Evolutionary conservation across 1,140 invertebrate genomes (phyloP), one percentile per base, ranked within the genome.

Genomic region (Lamellibrachia luymesi): DNA sequence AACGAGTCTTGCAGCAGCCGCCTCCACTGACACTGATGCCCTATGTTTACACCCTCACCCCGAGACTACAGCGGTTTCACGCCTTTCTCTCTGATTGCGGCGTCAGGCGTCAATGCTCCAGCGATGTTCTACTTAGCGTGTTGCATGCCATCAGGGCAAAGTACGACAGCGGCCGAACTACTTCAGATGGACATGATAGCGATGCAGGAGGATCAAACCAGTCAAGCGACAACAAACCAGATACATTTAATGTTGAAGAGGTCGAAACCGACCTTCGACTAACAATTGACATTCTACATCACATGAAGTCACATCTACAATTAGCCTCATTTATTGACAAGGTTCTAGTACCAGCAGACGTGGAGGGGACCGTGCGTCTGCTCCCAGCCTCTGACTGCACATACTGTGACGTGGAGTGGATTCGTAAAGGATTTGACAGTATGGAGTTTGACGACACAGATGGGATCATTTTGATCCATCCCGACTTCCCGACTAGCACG

Each of bases 61-160:
- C 13, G 17, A 64, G 92, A 80, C 50, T 95, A 90, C 38, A 51
- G 25, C 64, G 92, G n/a, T 94, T 92, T 8, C 56, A 94, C 93
- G 1, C 95, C 95, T 8, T 95, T 95, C 25, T 95, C 95, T 92
- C 90, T 95, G 25, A 95, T 95, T 50, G 93, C 93, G 50, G 92
- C 25, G 38, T 56, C 64, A 90, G 64, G 17, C 10, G 51, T 52
- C 51, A 52, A 52, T 52, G 51, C 51, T 6, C 51, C 5, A 10
- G 10, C 10, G 64, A 22, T 22, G 64, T 80, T 80, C 64, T 80
- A 22, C 10, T 80, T 80, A 80, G 17, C 64, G 64, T 80, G 17
- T 22, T 80, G 64, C 64, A 80, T 80, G 64, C 13, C 17, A 80
- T 80, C 2, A 80, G 25, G 64, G 25, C 64, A 22, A 80, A 80